A percentile compares a stretch with the other conserved stretches of the same genome.
Evolutionary conservation across 2,888 invertebrate genomes (phyloP).

Genomic region (Nomada flava): DNA sequence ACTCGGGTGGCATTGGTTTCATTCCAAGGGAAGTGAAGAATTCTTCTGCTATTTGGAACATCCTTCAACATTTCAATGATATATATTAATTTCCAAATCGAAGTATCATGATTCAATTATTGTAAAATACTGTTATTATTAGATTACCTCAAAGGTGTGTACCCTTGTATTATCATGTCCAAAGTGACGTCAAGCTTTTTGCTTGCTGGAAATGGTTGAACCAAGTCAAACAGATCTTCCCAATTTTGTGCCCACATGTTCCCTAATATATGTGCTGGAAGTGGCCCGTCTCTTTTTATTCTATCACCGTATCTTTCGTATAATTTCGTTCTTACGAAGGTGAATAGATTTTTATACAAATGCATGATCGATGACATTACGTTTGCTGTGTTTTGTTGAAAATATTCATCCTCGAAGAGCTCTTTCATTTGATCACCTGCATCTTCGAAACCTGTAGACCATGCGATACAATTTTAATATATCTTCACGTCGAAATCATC

Average conservation of each 20-base stretch:
- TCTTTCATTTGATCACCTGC: slow-evolving; percentile 93
- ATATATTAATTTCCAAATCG: neutral
- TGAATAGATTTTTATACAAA: slow-evolving; percentile 92
- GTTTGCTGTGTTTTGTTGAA: slow-evolving; percentile 86
- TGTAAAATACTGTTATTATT: neutral
- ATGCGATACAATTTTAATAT: neutral
- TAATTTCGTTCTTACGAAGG: slow-evolving; percentile 91
- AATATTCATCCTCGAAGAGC: slow-evolving; percentile 89
- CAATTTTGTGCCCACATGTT: slow-evolving; percentile 95
- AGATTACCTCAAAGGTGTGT: slow-evolving; percentile 89
- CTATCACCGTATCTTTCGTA: slow-evolving; percentile 87
- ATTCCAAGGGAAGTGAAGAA: slow-evolving; percentile 93
- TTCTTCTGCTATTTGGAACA: slow-evolving; percentile 93
- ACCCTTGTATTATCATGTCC: slow-evolving; percentile 91
- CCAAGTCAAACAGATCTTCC: slow-evolving; percentile 90
- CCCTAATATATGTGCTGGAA: slow-evolving; percentile 94
- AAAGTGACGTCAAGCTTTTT: slow-evolving; percentile 90
- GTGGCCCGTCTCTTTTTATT: slow-evolving; percentile 89
- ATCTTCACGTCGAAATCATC: neutral
- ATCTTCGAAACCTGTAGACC: slow-evolving; percentile 88
- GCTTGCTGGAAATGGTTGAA: slow-evolving; percentile 91
- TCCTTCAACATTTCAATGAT: slow-evolving; percentile 84
- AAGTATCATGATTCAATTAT: neutral
- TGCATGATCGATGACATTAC: slow-evolving; percentile 86
- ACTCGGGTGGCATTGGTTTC: slow-evolving; percentile 92